Evolutionary conservation across 2,113 vertebrate genomes (phyloP), one percentile per base, ranked within the genome.

Genomic region (Tenrec ecaudatus): DNA sequence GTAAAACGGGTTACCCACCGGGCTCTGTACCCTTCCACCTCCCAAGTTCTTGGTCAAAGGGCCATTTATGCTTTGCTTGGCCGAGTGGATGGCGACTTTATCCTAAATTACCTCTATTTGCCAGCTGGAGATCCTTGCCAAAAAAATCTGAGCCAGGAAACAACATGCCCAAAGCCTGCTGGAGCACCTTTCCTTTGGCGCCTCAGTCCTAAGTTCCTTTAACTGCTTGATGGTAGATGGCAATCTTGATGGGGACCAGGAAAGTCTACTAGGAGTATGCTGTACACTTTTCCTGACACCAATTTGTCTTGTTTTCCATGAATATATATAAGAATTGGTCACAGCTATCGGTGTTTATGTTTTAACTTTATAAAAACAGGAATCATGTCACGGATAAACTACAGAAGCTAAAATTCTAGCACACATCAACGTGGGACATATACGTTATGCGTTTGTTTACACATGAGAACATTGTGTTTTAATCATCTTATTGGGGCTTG

Each of bases 51-150:
- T 25, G 58, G 73, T 76, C 73, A 87, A 94, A 89, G 92, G 25
- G 43, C 92, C 77, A 0, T 86, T 89, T 79, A 91, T 88, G 84
- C 69, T 82, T 47, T 40, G 84, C 71, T 5, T 11, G 58, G 20
- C 71, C 47, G 38, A 33, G 57, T 68, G 87, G 80, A 79, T 87
- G 90, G 88, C 38, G 58, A 93, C 84, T 91, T 77, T 36, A 66
- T 91, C 87, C 71, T 66, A 64, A 64, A 87, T 31, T 14, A 38
- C 75, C 62, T 38, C 31, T 40, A 86, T 95, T 69, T 64, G 95
- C 87, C 76, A 47, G 84, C 43, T 2, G 15, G 14, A 27, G 16
- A 29, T 17, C 36, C 27, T 79, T 66, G 93, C 91, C 93, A 47
- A 82, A 5, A 83, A 89, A 77, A 12, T 83, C 85, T 78, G 0